phyloP scores from a whole-genome alignment of 2,888 invertebrate species.

The Oxyteleia sp. region DNA sequence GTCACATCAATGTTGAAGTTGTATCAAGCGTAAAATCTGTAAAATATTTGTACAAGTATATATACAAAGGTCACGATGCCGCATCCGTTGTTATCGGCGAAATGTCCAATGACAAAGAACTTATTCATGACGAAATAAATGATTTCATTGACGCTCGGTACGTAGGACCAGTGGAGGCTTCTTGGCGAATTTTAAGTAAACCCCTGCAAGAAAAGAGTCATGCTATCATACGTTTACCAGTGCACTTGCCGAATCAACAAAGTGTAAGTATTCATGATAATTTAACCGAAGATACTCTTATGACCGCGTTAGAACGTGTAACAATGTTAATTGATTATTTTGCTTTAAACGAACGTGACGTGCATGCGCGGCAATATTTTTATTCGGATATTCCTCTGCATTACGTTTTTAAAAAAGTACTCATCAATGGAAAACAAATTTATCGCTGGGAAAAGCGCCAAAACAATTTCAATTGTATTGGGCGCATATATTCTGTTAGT shows the following conservation, averaged over 20 bases:
- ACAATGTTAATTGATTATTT: not conserved
- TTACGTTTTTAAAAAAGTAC: constrained; percentile 13
- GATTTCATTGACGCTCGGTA: constrained; percentile 45
- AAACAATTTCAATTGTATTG: not conserved
- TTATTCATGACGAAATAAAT: constrained; percentile 48
- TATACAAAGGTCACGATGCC: constrained; percentile 42
- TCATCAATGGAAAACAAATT: constrained; percentile 6
- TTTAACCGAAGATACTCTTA: not conserved
- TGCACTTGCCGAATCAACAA: constrained; percentile 18
- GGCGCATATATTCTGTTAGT: not conserved
- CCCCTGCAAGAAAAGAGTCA: not conserved
- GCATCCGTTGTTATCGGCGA: not conserved
- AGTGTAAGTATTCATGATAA: constrained; percentile 7
- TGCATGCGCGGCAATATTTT: constrained; percentile 6
- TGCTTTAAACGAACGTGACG: not conserved
- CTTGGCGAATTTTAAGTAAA: not conserved
- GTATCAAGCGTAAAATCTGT: constrained; percentile 80
- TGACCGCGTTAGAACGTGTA: not conserved
- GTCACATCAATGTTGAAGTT: constrained; percentile 68
- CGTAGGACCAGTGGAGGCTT: not conserved
- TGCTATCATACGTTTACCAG: not conserved
- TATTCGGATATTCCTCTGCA: not conserved
- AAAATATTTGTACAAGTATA: not conserved
- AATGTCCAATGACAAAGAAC: not conserved
- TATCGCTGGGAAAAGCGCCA: constrained; percentile 16